Percentiles rank a stretch among this genome's conserved stretches.
phyloP scores from a whole-genome alignment of 2,888 invertebrate genomes.

The Herminia tarsipennalis region DNA sequence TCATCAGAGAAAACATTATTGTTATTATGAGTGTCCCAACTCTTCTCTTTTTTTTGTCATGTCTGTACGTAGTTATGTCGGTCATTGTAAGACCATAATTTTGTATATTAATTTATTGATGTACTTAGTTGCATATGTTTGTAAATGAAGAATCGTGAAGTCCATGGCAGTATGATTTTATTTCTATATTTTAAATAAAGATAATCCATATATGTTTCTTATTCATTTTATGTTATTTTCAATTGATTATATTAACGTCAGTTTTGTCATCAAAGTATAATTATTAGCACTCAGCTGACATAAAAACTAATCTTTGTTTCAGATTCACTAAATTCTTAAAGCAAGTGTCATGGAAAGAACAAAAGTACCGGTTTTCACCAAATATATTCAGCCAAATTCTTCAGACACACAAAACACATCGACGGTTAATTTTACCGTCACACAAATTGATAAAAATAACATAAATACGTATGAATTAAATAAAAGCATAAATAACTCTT shows the following conservation, averaged over 20 bases:
- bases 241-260: too few species aligned
- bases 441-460: too few species aligned
- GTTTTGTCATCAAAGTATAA: too few species aligned
- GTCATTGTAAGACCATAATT: slow-evolving; percentile 51
- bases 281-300: not conserved
- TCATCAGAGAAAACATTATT: slow-evolving; percentile 63
- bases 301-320: not conserved
- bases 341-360: not conserved
- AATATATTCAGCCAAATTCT: not conserved
- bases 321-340: not conserved
- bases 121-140: too few species aligned
- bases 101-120: not conserved
- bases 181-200: too few species aligned
- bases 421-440: too few species aligned
- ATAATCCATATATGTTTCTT: too few species aligned
- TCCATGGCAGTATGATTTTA: too few species aligned
- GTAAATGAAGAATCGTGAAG: too few species aligned
- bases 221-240: too few species aligned
- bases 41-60: slow-evolving; percentile 61
- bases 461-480: too few species aligned
- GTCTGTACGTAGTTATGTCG: slow-evolving; percentile 59
- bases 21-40: slow-evolving; percentile 66
- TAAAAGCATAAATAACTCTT: too few species aligned
- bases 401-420: not conserved
- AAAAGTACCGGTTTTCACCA: not conserved